Evolutionary conservation across 2,113 vertebrate genomes (phyloP).

Genomic region (Perccottus glenii): DNA sequence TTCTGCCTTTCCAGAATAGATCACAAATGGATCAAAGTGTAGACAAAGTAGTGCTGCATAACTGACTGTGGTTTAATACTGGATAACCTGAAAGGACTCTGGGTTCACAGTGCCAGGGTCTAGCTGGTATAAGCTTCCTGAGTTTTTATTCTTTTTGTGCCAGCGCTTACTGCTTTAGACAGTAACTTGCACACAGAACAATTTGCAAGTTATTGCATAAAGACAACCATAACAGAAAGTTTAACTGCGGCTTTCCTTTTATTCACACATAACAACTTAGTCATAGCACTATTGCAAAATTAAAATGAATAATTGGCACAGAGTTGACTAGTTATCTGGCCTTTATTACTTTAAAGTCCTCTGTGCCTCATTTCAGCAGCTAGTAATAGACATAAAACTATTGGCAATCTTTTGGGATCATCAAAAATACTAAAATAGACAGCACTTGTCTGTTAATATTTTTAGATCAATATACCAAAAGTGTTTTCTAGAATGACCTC

Average conservation of each 20-base stretch:
- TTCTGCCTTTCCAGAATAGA: conserved; percentile 34
- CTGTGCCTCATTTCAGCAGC: background rate
- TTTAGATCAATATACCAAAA: background rate
- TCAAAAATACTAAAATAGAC: background rate
- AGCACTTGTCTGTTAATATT: background rate
- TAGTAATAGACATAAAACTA: too few species aligned
- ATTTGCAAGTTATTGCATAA: background rate
- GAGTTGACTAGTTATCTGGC: background rate
- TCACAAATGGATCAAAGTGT: conserved; percentile 32
- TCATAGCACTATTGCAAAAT: conserved; percentile 9
- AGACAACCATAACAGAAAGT: background rate
- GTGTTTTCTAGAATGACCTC: background rate
- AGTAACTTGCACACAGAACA: background rate
- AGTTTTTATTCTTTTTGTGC: conserved; percentile 15
- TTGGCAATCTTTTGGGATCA: too few species aligned
- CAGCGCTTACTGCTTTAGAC: background rate
- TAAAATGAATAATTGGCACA: conserved; percentile 25
- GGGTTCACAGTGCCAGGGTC: conserved; percentile 44
- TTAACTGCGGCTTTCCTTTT: conserved; percentile 26
- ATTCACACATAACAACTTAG: conserved; percentile 1
- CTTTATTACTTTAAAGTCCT: background rate
- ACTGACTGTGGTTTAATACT: conserved; percentile 58
- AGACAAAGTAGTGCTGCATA: conserved; percentile 33
- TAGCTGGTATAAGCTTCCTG: conserved; percentile 37
- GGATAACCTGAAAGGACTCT: conserved; percentile 51